These are phyloP conservation scores for Coreoperca whiteheadi DNA, from an alignment of 2,113 vertebrate genomes.

Conservation along the genomic window DNA sequence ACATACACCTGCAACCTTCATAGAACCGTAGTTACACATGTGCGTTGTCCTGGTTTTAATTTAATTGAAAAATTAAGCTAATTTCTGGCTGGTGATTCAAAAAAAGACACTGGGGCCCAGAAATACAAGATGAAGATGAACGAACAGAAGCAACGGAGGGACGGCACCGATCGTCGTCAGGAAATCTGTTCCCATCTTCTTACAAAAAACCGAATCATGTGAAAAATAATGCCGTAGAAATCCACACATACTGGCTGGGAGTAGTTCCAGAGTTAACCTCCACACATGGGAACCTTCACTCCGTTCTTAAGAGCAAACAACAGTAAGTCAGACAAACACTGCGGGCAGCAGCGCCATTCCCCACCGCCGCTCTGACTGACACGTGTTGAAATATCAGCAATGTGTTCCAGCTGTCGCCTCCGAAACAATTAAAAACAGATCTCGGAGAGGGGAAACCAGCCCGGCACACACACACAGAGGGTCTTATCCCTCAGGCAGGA, in stretches of 20 bases:
- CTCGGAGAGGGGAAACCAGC: neutral
- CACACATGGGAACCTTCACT: neutral
- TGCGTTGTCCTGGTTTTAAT: too few relatives aligned
- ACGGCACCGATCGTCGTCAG: neutral
- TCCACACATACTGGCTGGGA: too few relatives aligned
- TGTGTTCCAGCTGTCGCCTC: constrained; percentile 61
- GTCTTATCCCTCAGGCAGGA: constrained; percentile 15
- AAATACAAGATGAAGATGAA: too few relatives aligned
- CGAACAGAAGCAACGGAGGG: too few relatives aligned
- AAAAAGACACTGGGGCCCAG: too few relatives aligned
- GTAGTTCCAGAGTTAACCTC: constrained; percentile 37
- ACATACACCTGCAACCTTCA: too few relatives aligned
- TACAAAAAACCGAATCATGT: neutral
- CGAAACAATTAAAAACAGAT: constrained; percentile 52
- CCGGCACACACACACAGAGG: neutral
- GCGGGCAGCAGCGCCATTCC: constrained; percentile 32
- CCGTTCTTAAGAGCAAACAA: constrained; percentile 15
- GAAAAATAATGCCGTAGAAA: neutral
- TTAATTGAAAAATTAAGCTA: too few relatives aligned
- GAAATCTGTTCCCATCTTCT: neutral
- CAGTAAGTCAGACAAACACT: constrained; percentile 39
- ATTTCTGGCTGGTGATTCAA: too few relatives aligned
- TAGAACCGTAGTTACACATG: too few relatives aligned
- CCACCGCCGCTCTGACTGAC: constrained; percentile 50
- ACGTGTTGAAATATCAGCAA: constrained; percentile 67